phyloP scores from a whole-genome alignment of 2,113 vertebrate genomes.

The Bufo bufo region DNA sequence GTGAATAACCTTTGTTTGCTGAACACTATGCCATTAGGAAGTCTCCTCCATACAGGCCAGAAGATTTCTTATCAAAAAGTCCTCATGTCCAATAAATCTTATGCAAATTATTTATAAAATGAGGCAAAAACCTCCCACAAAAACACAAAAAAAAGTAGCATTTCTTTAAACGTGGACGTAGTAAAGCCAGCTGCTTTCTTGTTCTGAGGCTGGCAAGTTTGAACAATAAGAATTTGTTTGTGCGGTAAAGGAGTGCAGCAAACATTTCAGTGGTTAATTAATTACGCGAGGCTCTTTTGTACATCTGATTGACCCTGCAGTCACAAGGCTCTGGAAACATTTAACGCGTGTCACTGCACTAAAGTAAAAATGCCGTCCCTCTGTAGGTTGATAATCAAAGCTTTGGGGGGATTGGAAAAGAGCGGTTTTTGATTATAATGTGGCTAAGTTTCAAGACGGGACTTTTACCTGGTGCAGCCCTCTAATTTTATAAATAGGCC shows the following conservation, averaged over 20 bases:
- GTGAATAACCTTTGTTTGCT: too few species aligned
- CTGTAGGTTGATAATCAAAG: conserved; percentile 38
- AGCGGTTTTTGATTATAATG: conserved; percentile 50
- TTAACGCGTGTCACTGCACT: not conserved
- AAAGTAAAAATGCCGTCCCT: conserved; percentile 19
- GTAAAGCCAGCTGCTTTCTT: not conserved
- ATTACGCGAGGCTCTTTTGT: not conserved
- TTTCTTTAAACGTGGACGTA: not conserved
- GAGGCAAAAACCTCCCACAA: too few species aligned
- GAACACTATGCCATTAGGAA: too few species aligned
- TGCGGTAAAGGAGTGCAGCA: conserved; percentile 4
- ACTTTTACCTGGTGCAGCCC: conserved; percentile 46
- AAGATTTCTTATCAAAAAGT: conserved; percentile 33
- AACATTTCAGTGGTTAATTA: conserved; percentile 46
- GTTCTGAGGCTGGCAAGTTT: not conserved
- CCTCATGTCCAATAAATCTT: conserved; percentile 30
- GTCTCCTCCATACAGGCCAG: conserved; percentile 11
- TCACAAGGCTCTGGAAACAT: conserved; percentile 33
- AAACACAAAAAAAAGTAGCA: conserved; percentile 14
- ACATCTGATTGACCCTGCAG: conserved; percentile 1
- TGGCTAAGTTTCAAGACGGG: conserved; percentile 43
- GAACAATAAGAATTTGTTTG: conserved; percentile 28
- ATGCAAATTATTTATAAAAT: conserved; percentile 1
- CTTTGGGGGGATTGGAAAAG: conserved; percentile 33
- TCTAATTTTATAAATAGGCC: conserved; percentile 52